phyloP scores from a whole-genome alignment of 2,797 vertebrate genomes.

The Epinephelus coioides region DNA sequence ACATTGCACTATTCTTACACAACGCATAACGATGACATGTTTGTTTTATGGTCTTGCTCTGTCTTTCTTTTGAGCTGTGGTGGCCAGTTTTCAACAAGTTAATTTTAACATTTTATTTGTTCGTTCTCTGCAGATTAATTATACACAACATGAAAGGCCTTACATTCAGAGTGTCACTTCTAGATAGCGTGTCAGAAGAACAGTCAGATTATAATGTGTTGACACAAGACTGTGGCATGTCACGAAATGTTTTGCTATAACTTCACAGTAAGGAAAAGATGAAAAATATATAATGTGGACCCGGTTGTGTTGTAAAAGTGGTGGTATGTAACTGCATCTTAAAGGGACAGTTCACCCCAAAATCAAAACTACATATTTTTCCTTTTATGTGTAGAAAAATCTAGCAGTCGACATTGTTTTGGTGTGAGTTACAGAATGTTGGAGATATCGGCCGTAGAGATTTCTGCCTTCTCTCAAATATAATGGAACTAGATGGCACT shows the following conservation, averaged over 20 bases:
- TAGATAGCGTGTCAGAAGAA: conserved; percentile 15
- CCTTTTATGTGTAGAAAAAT: too few species aligned
- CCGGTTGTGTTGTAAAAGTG: conserved; percentile 4
- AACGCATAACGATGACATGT: conserved; percentile 33
- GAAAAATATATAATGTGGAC: background rate
- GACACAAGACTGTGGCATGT: background rate
- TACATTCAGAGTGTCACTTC: conserved; percentile 50
- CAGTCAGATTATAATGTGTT: background rate
- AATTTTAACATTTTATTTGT: conserved; percentile 38
- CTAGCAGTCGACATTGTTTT: too few species aligned
- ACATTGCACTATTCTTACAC: conserved; percentile 78
- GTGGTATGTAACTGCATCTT: conserved; percentile 12
- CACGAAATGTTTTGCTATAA: conserved; percentile 4
- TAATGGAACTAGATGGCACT: too few species aligned
- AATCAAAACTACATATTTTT: too few species aligned
- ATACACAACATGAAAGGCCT: conserved; percentile 67
- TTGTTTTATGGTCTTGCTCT: conserved; percentile 55
- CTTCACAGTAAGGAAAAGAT: background rate
- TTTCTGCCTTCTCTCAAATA: too few species aligned
- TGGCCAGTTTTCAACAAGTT: conserved; percentile 53
- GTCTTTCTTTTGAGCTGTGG: conserved; percentile 41
- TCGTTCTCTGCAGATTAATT: conserved; percentile 34
- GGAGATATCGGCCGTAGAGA: too few species aligned
- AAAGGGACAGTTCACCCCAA: too few species aligned
- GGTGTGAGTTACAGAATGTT: too few species aligned